Evolutionary conservation across 2,888 invertebrate genomes (phyloP).

Genomic region (Thymelicus sylvestris): DNA sequence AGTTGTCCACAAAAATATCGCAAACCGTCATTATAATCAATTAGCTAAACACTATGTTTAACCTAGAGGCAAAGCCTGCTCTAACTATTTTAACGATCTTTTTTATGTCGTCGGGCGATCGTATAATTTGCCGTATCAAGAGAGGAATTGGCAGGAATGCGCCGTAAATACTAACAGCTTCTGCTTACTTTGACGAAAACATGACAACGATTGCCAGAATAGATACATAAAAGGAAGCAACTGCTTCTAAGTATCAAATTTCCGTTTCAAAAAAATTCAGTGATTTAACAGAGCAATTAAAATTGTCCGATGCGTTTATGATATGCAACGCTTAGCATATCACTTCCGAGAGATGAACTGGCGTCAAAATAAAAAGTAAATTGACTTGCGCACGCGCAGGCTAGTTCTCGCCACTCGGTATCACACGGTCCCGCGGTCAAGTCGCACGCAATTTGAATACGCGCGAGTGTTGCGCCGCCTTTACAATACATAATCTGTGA

Average conservation of each 20-base stretch:
- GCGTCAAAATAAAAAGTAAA: constrained; percentile 26
- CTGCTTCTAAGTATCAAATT: background rate
- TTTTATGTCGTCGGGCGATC: too few species aligned
- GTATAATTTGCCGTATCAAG: too few species aligned
- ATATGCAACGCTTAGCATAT: constrained; percentile 19
- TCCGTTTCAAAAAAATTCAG: constrained; percentile 9
- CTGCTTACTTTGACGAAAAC: too few species aligned
- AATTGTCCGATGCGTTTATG: constrained; percentile 5
- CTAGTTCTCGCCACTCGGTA: constrained; percentile 50
- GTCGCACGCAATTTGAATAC: constrained; percentile 50
- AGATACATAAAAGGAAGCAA: background rate
- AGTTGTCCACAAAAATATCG: too few species aligned
- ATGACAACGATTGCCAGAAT: too few species aligned
- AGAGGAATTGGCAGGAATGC: too few species aligned
- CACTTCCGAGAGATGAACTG: constrained; percentile 30
- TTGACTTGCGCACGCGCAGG: constrained; percentile 29
- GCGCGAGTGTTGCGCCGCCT: constrained; percentile 25
- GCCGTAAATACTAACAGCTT: too few species aligned
- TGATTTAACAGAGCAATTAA: constrained; percentile 12
- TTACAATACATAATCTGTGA: constrained; percentile 21
- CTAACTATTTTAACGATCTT: too few species aligned
- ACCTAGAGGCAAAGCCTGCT: too few species aligned
- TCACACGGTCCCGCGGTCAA: constrained; percentile 50
- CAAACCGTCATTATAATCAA: too few species aligned
- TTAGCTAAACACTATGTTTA: too few species aligned